Evolutionary conservation across 2,797 vertebrate genomes (phyloP).

Genomic region (Falco concolor): DNA sequence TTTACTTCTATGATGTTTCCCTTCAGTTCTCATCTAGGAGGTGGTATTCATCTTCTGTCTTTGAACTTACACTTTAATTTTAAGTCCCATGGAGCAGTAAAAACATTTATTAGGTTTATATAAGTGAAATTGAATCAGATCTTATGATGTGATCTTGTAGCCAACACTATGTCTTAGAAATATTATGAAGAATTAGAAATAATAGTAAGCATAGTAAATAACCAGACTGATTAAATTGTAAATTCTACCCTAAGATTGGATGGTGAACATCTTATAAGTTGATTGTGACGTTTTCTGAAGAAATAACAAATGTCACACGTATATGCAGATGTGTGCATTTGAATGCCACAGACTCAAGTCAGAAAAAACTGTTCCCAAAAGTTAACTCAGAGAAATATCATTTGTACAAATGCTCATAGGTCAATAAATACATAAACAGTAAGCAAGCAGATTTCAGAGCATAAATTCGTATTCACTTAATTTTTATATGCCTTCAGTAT

Average conservation of each 20-base stretch:
- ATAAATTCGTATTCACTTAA: background rate
- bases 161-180: background rate
- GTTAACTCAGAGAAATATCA: background rate
- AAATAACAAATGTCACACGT: background rate
- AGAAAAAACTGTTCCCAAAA: background rate
- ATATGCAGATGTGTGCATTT: background rate
- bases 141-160: background rate
- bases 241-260: background rate
- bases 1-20: background rate
- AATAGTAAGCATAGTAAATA: background rate
- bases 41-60: background rate
- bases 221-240: background rate
- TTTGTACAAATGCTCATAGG: background rate
- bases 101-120: background rate
- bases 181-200: background rate
- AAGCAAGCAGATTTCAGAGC: background rate
- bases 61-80: background rate
- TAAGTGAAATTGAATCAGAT: background rate
- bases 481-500: background rate
- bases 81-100: background rate
- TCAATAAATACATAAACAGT: background rate
- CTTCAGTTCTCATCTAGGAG: background rate
- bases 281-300: background rate
- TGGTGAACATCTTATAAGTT: background rate
- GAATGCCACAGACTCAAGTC: background rate